phyloP scores from a whole-genome alignment of 2,797 vertebrate genomes.

The Oreochromis grahami region DNA sequence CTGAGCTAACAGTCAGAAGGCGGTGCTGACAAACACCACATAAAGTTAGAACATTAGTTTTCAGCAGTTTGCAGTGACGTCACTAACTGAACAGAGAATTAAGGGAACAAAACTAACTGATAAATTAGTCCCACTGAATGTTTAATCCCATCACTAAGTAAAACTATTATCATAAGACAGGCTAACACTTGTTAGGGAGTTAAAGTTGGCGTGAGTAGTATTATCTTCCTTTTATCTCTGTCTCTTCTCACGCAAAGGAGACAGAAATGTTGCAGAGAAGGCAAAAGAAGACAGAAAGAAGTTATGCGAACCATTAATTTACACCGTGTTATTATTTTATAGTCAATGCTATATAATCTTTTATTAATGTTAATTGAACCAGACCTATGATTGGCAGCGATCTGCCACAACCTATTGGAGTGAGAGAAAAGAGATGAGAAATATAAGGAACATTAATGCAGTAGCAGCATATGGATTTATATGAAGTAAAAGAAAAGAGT shows the following conservation, averaged over 20 bases:
- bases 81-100: background rate
- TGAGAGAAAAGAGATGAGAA: background rate
- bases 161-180: background rate
- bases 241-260: background rate
- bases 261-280: background rate
- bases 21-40: background rate
- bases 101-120: background rate
- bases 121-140: background rate
- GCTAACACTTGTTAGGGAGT: background rate
- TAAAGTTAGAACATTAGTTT: background rate
- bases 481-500: background rate
- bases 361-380: background rate
- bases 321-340: background rate
- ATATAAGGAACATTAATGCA: background rate
- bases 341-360: background rate
- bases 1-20: background rate
- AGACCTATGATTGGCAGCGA: background rate
- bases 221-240: background rate
- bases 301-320: background rate
- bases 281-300: background rate
- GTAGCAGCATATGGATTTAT: background rate
- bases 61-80: background rate
- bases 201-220: background rate
- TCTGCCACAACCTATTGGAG: background rate
- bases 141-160: background rate